These are phyloP conservation scores for Brachymystax lenok DNA, from an alignment of 2,797 vertebrate species.

Conservation along the genomic window DNA sequence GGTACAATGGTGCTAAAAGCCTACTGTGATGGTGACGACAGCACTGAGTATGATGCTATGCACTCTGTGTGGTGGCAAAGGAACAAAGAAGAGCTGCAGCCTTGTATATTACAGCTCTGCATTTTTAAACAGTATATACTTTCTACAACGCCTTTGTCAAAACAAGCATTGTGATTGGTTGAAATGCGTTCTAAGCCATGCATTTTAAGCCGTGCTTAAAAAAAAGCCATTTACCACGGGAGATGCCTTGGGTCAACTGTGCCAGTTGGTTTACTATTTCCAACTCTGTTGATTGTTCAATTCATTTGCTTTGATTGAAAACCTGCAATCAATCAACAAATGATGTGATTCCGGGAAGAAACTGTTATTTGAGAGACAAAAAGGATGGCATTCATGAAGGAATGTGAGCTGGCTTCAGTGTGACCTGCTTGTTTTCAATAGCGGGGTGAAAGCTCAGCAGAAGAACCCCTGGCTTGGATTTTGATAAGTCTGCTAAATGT, in stretches of 20 bases:
- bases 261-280: neutral
- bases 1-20: slow-evolving; percentile 5
- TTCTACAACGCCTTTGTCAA: neutral
- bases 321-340: neutral
- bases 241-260: neutral
- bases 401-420: slow-evolving; percentile 22
- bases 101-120: neutral
- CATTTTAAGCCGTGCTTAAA: too few relatives aligned
- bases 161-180: too few relatives aligned
- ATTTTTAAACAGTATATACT: neutral
- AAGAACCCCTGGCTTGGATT: slow-evolving; percentile 26
- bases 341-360: neutral
- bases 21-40: slow-evolving; percentile 18
- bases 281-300: neutral
- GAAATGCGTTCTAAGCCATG: too few relatives aligned
- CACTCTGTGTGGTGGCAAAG: neutral
- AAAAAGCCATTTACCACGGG: too few relatives aligned
- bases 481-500: slow-evolving; percentile 31
- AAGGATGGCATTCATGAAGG: slow-evolving; percentile 19
- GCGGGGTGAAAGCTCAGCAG: neutral
- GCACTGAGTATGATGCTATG: neutral
- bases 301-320: neutral
- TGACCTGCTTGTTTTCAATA: slow-evolving; percentile 9
- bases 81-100: neutral
- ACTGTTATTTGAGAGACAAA: slow-evolving; percentile 14